Conservation (phyloP, 2,113 vertebrate genomes). For the Aspidoscelis tigris region DNA sequence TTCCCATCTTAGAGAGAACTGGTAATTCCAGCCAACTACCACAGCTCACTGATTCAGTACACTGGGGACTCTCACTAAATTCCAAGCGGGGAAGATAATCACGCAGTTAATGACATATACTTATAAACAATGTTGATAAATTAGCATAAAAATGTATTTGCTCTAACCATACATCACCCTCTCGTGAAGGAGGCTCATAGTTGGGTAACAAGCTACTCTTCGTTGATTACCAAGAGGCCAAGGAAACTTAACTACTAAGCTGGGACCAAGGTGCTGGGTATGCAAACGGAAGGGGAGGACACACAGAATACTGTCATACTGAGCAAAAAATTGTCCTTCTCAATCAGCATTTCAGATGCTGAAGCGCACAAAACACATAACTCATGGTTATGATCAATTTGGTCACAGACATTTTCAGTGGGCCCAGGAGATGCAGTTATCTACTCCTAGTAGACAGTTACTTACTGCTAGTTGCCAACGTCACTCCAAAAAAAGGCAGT, state of each 20-base stretch:
- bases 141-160: background rate
- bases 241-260: background rate
- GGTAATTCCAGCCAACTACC: constrained; percentile 49
- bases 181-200: background rate
- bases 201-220: background rate
- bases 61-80: constrained; percentile 56
- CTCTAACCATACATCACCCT: background rate
- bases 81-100: constrained; percentile 43
- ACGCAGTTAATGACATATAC: background rate
- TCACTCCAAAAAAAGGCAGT: background rate
- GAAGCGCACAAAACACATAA: background rate
- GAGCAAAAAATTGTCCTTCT: background rate
- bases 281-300: background rate
- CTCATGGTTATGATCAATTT: background rate
- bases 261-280: background rate
- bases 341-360: background rate
- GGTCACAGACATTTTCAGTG: background rate
- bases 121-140: background rate
- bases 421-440: background rate
- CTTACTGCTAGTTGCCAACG: background rate
- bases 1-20: background rate
- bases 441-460: too few species aligned
- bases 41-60: constrained; percentile 30
- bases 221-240: background rate
- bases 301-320: background rate